These are phyloP conservation scores for Hemicrepidius hirtus DNA, from an alignment of 2,888 invertebrate genomes.

Conservation along the genomic window DNA sequence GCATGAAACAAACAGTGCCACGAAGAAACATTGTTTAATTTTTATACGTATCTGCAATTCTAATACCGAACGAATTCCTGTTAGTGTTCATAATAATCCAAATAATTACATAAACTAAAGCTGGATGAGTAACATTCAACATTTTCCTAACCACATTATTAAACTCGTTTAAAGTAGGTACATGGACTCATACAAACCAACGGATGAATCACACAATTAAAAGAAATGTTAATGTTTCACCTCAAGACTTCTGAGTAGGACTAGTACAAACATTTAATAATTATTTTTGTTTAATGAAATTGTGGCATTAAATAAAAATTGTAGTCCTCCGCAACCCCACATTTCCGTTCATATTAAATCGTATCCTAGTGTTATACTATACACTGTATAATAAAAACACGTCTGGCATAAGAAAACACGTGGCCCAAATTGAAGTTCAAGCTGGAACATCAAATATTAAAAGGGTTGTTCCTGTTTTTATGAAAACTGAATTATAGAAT, in stretches of 20 bases:
- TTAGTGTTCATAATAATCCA: too few relatives aligned
- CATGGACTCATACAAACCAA: neutral
- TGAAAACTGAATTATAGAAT: conserved; percentile 8
- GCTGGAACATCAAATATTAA: conserved; percentile 7
- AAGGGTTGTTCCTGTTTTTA: conserved; percentile 12
- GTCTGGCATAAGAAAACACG: neutral
- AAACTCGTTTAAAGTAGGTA: too few relatives aligned
- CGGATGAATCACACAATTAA: conserved; percentile 2
- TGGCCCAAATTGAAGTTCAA: neutral
- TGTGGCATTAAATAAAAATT: neutral
- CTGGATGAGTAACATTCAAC: conserved; percentile 5
- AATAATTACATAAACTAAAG: neutral
- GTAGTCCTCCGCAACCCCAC: neutral
- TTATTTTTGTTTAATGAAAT: neutral
- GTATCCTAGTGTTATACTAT: too few relatives aligned
- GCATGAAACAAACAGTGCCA: too few relatives aligned
- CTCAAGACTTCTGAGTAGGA: neutral
- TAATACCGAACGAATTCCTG: too few relatives aligned
- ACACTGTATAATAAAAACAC: neutral
- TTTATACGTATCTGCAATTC: too few relatives aligned
- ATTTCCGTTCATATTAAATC: neutral
- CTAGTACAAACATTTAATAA: neutral
- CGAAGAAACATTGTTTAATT: too few relatives aligned
- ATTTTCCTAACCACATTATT: conserved; percentile 3
- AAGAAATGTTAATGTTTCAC: conserved; percentile 26